A percentile compares a stretch with the other conserved stretches of the same genome.
Evolutionary conservation across 2,113 vertebrate genomes (phyloP).

Genomic region (Pelecanoides urinatrix): DNA sequence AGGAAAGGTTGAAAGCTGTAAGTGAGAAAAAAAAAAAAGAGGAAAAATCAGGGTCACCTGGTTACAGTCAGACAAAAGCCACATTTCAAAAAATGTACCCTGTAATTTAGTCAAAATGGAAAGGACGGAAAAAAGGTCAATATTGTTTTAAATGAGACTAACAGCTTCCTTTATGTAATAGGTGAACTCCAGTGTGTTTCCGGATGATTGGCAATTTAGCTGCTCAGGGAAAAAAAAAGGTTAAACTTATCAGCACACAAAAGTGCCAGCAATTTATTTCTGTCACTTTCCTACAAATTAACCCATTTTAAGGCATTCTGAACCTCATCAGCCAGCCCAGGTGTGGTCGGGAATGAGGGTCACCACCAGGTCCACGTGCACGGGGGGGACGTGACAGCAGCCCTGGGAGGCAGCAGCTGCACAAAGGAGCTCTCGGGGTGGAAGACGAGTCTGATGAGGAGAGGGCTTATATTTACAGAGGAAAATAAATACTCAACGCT

Average conservation of each 20-base stretch:
- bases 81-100: conserved; percentile 14
- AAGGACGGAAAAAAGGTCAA: conserved; percentile 55
- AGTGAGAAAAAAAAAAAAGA: neutral
- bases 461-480: neutral
- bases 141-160: conserved; percentile 58
- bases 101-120: conserved; percentile 48
- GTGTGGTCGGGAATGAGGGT: conserved; percentile 20
- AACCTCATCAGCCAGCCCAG: conserved; percentile 37
- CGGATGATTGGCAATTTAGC: conserved; percentile 52
- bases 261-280: conserved; percentile 39
- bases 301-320: conserved; percentile 39
- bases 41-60: conserved; percentile 23
- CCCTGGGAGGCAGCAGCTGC: neutral
- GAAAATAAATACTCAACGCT: neutral
- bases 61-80: conserved; percentile 10
- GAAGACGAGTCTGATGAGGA: neutral
- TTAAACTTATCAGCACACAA: conserved; percentile 43
- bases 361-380: neutral
- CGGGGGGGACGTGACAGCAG: neutral
- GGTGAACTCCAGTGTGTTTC: conserved; percentile 30
- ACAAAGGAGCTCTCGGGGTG: neutral
- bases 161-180: conserved; percentile 53
- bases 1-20: conserved; percentile 2
- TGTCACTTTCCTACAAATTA: conserved; percentile 49
- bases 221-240: neutral